Percentiles rank a stretch among this genome's conserved stretches.
Evolutionary conservation across 2,113 vertebrate genomes (phyloP).

Genomic region (Mesoclemmys tuberculata): DNA sequence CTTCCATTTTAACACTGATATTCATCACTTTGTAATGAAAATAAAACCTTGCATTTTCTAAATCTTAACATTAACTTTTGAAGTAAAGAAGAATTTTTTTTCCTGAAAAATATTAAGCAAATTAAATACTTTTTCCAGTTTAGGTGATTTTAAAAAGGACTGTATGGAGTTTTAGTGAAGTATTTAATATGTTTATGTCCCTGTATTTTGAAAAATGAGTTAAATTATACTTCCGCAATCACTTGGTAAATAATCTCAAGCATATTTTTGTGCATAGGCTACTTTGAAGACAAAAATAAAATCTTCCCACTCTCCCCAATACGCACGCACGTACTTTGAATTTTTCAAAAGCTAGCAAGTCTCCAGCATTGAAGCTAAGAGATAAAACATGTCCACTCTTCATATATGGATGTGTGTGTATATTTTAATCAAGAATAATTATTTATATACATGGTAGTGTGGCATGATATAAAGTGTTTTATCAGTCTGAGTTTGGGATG

Average conservation of each 20-base stretch:
- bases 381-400: not conserved
- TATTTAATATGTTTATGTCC: not conserved
- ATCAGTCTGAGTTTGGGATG: not conserved
- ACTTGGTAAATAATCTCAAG: not conserved
- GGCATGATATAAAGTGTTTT: not conserved
- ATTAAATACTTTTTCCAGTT: not conserved
- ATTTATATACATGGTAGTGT: not conserved
- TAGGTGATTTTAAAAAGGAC: not conserved
- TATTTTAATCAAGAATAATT: not conserved
- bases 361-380: not conserved
- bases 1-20: not conserved
- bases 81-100: not conserved
- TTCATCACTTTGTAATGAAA: not conserved
- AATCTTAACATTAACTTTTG: not conserved
- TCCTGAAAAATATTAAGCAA: not conserved
- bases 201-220: not conserved
- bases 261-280: rapidly evolving
- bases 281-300: not conserved
- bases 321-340: not conserved
- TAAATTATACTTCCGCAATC: not conserved
- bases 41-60: not conserved
- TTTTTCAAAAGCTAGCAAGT: not conserved
- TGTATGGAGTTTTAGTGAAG: not conserved
- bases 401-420: rapidly evolving
- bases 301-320: no score